These are phyloP conservation scores for Leptatherina wallacei DNA, from an alignment of 2,797 vertebrate genomes.

Conservation along the genomic window DNA sequence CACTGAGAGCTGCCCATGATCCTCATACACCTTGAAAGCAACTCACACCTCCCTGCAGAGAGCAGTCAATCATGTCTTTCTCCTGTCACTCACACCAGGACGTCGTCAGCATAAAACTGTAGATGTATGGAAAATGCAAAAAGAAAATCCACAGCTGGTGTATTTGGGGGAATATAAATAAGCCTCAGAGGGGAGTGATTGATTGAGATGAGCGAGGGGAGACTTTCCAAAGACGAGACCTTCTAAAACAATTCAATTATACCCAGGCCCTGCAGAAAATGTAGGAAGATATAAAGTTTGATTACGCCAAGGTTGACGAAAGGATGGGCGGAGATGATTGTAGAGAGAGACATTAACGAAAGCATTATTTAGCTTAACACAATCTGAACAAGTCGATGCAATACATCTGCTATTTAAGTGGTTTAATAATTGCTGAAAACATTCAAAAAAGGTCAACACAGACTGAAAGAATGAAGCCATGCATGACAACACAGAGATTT, in stretches of 20 bases:
- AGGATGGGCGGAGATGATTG: slow-evolving; percentile 48
- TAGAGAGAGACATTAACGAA: slow-evolving; percentile 50
- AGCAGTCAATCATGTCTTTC: slow-evolving; percentile 61
- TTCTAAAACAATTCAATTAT: slow-evolving; percentile 90
- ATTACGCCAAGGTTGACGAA: slow-evolving; percentile 59
- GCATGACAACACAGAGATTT: slow-evolving; percentile 31
- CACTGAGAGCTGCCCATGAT: slow-evolving; percentile 37
- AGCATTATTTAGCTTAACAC: slow-evolving; percentile 43
- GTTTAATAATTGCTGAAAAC: slow-evolving; percentile 14
- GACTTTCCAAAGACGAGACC: slow-evolving; percentile 87
- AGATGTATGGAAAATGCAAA: slow-evolving; percentile 50
- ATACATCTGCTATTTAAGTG: slow-evolving; percentile 35
- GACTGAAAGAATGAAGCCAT: slow-evolving; percentile 13
- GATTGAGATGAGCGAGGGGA: slow-evolving; percentile 85
- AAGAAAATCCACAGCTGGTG: slow-evolving; percentile 55
- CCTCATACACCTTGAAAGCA: slow-evolving; percentile 45
- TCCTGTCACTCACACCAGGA: slow-evolving; percentile 74
- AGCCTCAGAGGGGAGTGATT: slow-evolving; percentile 79
- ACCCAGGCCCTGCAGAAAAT: slow-evolving; percentile 72
- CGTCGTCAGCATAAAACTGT: slow-evolving; percentile 79
- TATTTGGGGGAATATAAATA: slow-evolving; percentile 75
- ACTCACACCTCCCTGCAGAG: slow-evolving; percentile 53
- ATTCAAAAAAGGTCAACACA: slow-evolving; percentile 5
- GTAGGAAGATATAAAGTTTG: slow-evolving; percentile 57
- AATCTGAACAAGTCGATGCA: slow-evolving; percentile 1